A percentile compares a stretch with the other conserved stretches of the same genome.
Conservation (phyloP, 1,140 invertebrate genomes). For the Lasioglossum albipes region DNA sequence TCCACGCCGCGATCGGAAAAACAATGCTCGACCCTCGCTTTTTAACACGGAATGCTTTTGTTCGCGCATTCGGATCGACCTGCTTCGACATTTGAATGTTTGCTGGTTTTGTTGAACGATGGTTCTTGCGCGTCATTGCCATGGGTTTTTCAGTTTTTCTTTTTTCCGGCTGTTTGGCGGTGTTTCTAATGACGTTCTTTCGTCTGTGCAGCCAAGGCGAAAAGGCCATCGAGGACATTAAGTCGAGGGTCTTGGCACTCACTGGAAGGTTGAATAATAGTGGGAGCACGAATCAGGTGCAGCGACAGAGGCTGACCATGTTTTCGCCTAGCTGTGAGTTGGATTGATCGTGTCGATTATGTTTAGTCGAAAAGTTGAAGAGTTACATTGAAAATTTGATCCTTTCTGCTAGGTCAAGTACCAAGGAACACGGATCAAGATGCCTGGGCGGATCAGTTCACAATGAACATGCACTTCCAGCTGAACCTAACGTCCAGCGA, state of each 20-base stretch:
- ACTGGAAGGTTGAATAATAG: slow-evolving; percentile 75
- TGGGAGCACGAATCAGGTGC: slow-evolving; percentile 69
- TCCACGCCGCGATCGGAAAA: slow-evolving; percentile 10
- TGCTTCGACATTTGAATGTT: too few relatives aligned
- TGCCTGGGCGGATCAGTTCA: slow-evolving; percentile 79
- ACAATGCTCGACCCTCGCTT: too few relatives aligned
- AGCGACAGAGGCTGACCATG: slow-evolving; percentile 74
- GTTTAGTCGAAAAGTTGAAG: too few relatives aligned
- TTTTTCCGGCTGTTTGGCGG: not conserved
- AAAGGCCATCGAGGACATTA: slow-evolving; percentile 77
- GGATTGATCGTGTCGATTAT: slow-evolving; percentile 16
- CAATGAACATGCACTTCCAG: slow-evolving; percentile 82
- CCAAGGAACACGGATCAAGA: slow-evolving; percentile 81
- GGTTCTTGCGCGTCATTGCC: not conserved
- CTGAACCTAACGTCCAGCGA: slow-evolving; percentile 78
- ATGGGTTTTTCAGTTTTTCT: not conserved
- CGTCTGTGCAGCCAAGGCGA: slow-evolving; percentile 74
- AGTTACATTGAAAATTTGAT: slow-evolving; percentile 2
- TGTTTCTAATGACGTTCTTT: slow-evolving; percentile 36
- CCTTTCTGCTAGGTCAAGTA: slow-evolving; percentile 75
- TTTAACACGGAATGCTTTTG: not conserved
- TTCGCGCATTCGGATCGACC: not conserved
- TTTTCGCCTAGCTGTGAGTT: slow-evolving; percentile 76
- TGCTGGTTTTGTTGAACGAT: not conserved
- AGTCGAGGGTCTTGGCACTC: slow-evolving; percentile 71